These are phyloP conservation scores for Lymantria monacha DNA, from an alignment of 2,888 invertebrate species.

Conservation along the genomic window DNA sequence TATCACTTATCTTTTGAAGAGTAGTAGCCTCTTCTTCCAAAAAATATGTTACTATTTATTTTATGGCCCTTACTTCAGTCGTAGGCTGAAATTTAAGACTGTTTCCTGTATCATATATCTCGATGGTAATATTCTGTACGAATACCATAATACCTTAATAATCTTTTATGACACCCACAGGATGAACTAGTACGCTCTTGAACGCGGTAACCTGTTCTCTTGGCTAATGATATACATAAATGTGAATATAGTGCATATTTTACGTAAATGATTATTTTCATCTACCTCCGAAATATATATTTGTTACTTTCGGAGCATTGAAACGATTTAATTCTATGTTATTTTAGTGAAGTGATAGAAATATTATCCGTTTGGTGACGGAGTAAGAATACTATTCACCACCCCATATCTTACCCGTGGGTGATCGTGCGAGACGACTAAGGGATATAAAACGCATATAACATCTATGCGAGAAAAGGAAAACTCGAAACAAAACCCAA, in stretches of 20 bases:
- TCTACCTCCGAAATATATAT: not conserved
- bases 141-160: slow-evolving; percentile 8
- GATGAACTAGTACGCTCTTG: not conserved
- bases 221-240: slow-evolving; percentile 2
- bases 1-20: too few relatives aligned
- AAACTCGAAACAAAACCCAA: too few relatives aligned
- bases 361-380: too few relatives aligned
- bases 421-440: too few relatives aligned
- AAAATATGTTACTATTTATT: too few relatives aligned
- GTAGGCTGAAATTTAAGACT: not conserved
- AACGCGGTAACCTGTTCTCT: slow-evolving; percentile 5
- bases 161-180: slow-evolving; percentile 9
- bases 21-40: too few relatives aligned
- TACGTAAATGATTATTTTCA: not conserved
- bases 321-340: not conserved
- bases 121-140: not conserved
- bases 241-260: slow-evolving; percentile 3
- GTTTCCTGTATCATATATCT: not conserved
- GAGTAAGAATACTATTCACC: too few relatives aligned
- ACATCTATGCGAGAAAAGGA: too few relatives aligned
- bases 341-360: too few relatives aligned
- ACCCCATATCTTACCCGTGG: too few relatives aligned
- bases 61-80: not conserved
- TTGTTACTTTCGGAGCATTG: not conserved
- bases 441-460: too few relatives aligned